Conservation (phyloP, 2,888 invertebrate genomes). For the Fabriciana adippe region DNA sequence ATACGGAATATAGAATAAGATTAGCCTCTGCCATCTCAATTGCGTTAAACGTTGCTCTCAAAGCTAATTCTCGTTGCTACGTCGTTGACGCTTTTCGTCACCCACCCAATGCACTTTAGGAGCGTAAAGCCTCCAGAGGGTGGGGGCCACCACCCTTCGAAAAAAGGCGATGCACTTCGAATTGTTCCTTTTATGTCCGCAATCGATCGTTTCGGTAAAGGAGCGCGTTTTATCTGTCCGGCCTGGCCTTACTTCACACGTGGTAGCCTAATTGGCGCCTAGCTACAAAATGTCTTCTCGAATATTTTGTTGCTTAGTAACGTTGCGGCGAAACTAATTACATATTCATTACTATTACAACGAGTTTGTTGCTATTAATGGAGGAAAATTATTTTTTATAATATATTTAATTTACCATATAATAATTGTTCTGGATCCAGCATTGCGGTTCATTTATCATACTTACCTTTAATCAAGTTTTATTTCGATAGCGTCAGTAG, state of each 20-base stretch:
- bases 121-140: slow-evolving; percentile 66
- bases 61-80: slow-evolving; percentile 57
- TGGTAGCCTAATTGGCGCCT: slow-evolving; percentile 65
- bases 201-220: slow-evolving; percentile 80
- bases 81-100: slow-evolving; percentile 67
- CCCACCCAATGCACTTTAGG: slow-evolving; percentile 72
- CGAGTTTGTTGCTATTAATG: too few species aligned
- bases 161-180: slow-evolving; percentile 81
- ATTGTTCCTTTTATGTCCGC: slow-evolving; percentile 81
- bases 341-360: slow-evolving; percentile 16
- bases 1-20: slow-evolving; percentile 40
- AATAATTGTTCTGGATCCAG: neutral
- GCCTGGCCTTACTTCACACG: slow-evolving; percentile 68
- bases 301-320: neutral
- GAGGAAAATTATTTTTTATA: neutral
- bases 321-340: neutral
- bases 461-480: slow-evolving; percentile 6
- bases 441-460: neutral
- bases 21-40: slow-evolving; percentile 43
- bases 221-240: slow-evolving; percentile 76
- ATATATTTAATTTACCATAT: neutral
- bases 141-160: slow-evolving; percentile 59
- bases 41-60: slow-evolving; percentile 46
- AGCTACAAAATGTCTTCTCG: slow-evolving; percentile 39
- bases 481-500: neutral